Evolutionary conservation across 2,797 vertebrate species (phyloP), one percentile per base, ranked within the genome.

Genomic region (Nothura maculosa): DNA sequence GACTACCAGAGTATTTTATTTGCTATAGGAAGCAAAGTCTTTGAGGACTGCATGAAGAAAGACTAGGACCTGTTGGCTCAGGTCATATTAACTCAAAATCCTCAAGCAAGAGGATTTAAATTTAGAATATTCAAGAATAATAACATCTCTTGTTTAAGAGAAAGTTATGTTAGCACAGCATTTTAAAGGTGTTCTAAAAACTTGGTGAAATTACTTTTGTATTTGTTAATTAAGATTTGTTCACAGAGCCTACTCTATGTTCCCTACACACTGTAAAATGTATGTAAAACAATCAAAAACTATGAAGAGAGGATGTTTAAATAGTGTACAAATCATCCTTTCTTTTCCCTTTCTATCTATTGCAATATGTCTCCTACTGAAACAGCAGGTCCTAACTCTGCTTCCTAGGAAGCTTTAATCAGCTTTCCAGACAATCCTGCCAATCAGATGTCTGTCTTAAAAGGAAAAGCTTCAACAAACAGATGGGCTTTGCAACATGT

Each of bases 401-500:
- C 32, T 48, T 76, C 10, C 28, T 27, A 90, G 55, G 77, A 79
- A 83, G 54, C 48, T 83, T 63, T 81, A 83, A 76, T 73, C n/a
- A 60, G 19, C 36, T 72, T 64, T 72, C 28, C 36, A 66, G 45
- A 45, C 38, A 78, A 21, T 67, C 8, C 27, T 91, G 85, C 40
- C 83, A 92, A 63, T 75, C 57, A 91, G 75, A 50, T 54, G 5
- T 27, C 6, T 72, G 42, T 45, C 73, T 91, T 76, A 62, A 1
- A 79, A 77, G 11, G 27, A 10, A 69, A 64, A 91, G 2, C 15
- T 92, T 94, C 52, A 54, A 24, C 30, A 92, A 92, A 94, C 87
- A 93, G 82, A 92, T 88, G 83, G 85, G 48, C 40, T 88, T 88
- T 92, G 28, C 81, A 92, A 25, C 30, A 86, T 94, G 45, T 77